Evolutionary conservation across 2,888 invertebrate species (phyloP), one percentile per base, ranked within the genome.

Genomic region (Ormyrus pomaceus): DNA sequence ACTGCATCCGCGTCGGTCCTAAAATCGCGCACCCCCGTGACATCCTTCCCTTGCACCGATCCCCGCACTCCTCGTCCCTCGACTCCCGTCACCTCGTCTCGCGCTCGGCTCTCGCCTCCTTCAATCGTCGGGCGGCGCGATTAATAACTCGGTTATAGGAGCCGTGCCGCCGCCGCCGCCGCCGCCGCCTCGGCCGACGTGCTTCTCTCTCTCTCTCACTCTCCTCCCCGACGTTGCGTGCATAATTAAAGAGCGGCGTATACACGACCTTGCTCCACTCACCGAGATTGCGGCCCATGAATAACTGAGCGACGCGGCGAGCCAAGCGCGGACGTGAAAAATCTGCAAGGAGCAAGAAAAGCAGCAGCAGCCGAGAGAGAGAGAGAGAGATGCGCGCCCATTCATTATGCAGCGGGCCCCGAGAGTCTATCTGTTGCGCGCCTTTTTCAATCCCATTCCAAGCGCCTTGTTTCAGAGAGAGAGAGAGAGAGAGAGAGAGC

Each of bases 241-340:
- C 87, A 89, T 89, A 89, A 89, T 90, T 89, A 84, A 90, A 70
- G 34, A 85, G 82, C 83, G 84, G 80, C 84, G 83, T 83, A 84
- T 84, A 83, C 86, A 86, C 89, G 89, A 89, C 89, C 89, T 89
- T 88, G 89, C 88, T 89, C 89, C 86, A 87, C 88, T 90, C 87
- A 88, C 89, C 86, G 89, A 90, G 89, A 90, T 90, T 89, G 88
- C 19, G 86, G 85, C 83, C 84, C 84, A 87, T 89, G 87, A 88
- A 87, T 88, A 87, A 88, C 82, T 87, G 83, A 87, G 55, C 9
- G n/a, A 0, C 9, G 46, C 10, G 10, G n/a, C 10, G 34, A n/a
- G n/a, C n/a, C n/a, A n/a, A n/a, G n/a, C 50, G n/a, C 34, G 11
- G 45, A 64, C 13, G 64, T 13, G 46, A 13, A 8, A 19, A 19